Base-by-base conservation (phyloP, 1,140 invertebrate species). In the Grapholita molesta region DNA sequence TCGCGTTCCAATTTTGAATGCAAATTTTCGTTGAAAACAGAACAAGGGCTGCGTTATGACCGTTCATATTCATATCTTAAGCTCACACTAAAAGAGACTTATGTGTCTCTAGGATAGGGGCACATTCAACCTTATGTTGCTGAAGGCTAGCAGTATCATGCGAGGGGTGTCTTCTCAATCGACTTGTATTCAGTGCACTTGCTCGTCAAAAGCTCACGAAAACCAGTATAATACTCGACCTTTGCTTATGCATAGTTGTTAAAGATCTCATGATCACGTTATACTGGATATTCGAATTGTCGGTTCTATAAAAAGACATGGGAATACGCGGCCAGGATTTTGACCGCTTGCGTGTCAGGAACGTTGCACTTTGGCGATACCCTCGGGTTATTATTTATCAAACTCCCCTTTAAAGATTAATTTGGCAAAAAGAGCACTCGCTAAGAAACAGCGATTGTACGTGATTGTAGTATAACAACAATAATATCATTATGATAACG, bases 1-100 rank as follows among this genome's bases (percentile, higher is more conserved):
- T 80, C 80, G 74, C 78, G 86, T 79, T 84, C 84, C 81, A 88
- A 88, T 90, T 88, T 87, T 73, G 70, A 79, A 88, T 88, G 85
- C 81, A 84, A 88, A 88, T 87, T 80, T 80, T 70, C 69, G 55
- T 76, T 76, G 42, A 76, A 74, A 79, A 73, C 70, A 76, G 67
- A 70, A 68, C 55, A 32, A 70, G 64, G 28, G 61, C 55, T 28
- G 66, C 48, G 57, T 52, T 66, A 72, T 69, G 72, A 69, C 70
- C 70, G 66, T 64, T 75, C 57, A 67, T 71, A 69, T 72, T 74
- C 74, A 69, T 71, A 72, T 75, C 67, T 48, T 65, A 48, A 15
- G 6, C 42, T 18, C 15, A 48, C 18, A 2, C 18, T 21, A 21
- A n/a, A 48, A 48, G 21, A 21, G 42, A 3, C 42, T n/a, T 21